Percentiles rank a stretch among this genome's conserved stretches.
Evolutionary conservation across 2,113 vertebrate genomes (phyloP).

Genomic region (Phrynosoma blainvillii): DNA sequence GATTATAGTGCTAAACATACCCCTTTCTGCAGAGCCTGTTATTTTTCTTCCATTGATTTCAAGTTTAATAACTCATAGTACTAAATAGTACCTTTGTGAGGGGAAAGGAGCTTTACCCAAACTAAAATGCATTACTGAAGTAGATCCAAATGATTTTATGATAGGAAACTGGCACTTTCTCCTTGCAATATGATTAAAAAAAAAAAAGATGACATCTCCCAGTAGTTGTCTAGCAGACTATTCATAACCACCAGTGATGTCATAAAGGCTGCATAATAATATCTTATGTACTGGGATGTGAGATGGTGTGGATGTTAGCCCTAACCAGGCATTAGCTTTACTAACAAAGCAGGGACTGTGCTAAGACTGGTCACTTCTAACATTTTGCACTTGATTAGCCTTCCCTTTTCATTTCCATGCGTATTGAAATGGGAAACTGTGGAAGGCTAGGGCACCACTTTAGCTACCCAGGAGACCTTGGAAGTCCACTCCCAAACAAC

Average conservation of each 20-base stretch:
- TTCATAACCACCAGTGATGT: neutral
- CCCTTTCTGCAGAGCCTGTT: conserved; percentile 39
- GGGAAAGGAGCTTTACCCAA: conserved; percentile 19
- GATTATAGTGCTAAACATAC: conserved; percentile 50
- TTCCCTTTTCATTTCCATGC: no score
- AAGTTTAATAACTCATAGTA: conserved; percentile 50
- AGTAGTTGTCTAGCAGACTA: neutral
- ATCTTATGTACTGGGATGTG: neutral
- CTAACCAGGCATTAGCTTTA: no score
- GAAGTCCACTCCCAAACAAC: no score
- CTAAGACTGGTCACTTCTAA: no score
- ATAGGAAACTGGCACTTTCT: neutral
- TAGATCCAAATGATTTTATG: neutral
- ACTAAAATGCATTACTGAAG: conserved; percentile 37
- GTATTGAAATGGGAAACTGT: no score
- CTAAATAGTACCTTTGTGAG: conserved; percentile 36
- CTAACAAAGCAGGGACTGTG: no score
- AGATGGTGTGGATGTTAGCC: neutral
- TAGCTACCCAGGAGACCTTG: no score
- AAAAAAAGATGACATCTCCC: neutral
- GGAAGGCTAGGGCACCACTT: no score
- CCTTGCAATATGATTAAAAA: neutral
- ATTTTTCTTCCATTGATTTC: conserved; percentile 51
- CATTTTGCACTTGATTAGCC: no score
- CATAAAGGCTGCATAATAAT: neutral